Evolutionary conservation across 1,140 invertebrate species (phyloP), one percentile per base, ranked within the genome.

Genomic region (Drosophila equinoxialis): DNA sequence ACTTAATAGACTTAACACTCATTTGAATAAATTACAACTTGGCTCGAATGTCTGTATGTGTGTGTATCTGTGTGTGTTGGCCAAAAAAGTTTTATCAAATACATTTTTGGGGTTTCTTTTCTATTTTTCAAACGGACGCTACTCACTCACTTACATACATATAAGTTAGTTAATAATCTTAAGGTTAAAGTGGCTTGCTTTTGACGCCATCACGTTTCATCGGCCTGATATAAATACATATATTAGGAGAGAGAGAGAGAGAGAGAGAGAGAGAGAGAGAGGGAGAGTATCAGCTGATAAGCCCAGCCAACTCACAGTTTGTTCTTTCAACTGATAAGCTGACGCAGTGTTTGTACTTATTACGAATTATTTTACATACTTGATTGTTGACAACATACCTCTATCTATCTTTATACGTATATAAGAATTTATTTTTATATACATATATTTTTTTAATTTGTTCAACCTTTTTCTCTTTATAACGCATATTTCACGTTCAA

Each of bases 101-200:
- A 48, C 45, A 17, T 48, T 48, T 17, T 48, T 39, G 11, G 37
- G 35, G 35, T 39, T 39, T 39, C 10, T 39, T 39, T 39, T 39
- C 37, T 39, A 5, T 13, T 4, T 30, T 39, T 39, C 14, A 55
- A 39, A 37, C 41, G 62, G 5, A 30, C 6, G 5, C 30, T 30
- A 26, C 23, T 26, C 64, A 62, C 10, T 11, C 35, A 11, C 10
- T 6, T 35, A 7, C 35, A 13, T 8, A 7, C 17, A 20, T 14
- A 20, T 68, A 63, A 57, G 64, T 73, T 48, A 75, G 72, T 75
- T 68, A 75, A 63, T 75, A 75, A 68, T 75, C 72, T 68, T 73
- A 65, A 54, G 70, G 73, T 74, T 74, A 66, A 71, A 73, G 70
- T 51, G 59, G 70, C 62, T 74, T 66, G 55, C 42, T 73, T 20